phyloP scores from a whole-genome alignment of 2,888 invertebrate genomes.

The Eupithecia tripunctaria region DNA sequence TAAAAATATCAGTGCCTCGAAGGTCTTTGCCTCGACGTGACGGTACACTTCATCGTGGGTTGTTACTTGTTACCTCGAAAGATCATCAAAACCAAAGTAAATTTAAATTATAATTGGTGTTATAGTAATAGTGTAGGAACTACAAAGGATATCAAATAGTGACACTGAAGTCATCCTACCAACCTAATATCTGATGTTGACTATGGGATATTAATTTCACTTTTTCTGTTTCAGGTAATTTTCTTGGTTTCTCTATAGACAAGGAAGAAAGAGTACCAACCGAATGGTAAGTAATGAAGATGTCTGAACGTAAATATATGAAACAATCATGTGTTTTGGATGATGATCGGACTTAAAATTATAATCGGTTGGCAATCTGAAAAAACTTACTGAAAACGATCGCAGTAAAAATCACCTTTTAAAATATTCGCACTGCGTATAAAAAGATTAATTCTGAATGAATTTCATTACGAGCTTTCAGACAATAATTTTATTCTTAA shows the following conservation, averaged over 20 bases:
- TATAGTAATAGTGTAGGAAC: too few relatives aligned
- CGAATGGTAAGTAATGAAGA: neutral
- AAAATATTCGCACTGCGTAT: neutral
- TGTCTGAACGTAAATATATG: neutral
- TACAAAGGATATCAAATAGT: too few relatives aligned
- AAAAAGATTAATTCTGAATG: constrained; percentile 11
- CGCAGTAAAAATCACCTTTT: neutral
- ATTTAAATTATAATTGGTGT: too few relatives aligned
- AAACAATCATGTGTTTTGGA: neutral
- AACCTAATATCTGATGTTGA: neutral
- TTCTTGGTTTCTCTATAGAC: neutral
- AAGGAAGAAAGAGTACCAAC: neutral
- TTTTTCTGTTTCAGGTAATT: neutral
- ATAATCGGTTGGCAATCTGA: neutral
- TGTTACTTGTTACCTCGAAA: too few relatives aligned
- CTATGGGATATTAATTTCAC: neutral
- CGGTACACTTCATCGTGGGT: too few relatives aligned
- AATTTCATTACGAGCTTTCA: constrained; percentile 11
- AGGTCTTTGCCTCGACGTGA: too few relatives aligned
- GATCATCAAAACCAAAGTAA: too few relatives aligned
- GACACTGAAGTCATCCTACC: neutral
- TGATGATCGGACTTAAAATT: too few relatives aligned
- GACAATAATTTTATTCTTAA: constrained; percentile 9
- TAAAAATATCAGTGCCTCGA: too few relatives aligned
- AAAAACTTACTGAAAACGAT: neutral